These are phyloP conservation scores for Tetrax tetrax DNA, from an alignment of 2,113 vertebrate genomes.

Conservation along the genomic window DNA sequence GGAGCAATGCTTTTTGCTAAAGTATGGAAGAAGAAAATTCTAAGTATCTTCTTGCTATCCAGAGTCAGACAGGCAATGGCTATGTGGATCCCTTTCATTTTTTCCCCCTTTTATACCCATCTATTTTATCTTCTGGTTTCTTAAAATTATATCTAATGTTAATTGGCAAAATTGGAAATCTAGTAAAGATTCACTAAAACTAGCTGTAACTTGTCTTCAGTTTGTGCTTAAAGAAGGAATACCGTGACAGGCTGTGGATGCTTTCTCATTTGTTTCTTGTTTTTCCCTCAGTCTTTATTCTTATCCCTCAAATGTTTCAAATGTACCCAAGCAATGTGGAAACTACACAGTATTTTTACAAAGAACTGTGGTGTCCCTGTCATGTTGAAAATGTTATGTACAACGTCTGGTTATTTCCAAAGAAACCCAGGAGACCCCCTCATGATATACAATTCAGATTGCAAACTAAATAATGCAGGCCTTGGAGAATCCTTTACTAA, in stretches of 20 bases:
- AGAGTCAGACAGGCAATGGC: neutral
- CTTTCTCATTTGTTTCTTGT: neutral
- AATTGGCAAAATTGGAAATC: neutral
- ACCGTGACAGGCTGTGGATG: neutral
- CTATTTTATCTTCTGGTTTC: neutral
- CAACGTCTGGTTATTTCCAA: neutral
- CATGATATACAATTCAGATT: neutral
- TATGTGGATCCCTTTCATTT: neutral
- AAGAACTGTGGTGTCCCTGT: neutral
- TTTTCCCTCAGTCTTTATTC: neutral
- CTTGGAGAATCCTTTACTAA: neutral
- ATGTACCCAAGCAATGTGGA: neutral
- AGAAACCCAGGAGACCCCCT: neutral
- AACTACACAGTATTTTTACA: neutral
- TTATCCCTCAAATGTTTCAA: neutral
- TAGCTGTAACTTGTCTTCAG: neutral
- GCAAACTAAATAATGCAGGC: neutral
- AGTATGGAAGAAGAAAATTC: neutral
- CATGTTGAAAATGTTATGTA: neutral
- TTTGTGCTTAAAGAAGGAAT: neutral
- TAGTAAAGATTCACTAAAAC: neutral
- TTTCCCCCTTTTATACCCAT: neutral
- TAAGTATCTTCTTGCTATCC: neutral
- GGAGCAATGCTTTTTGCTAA: neutral
- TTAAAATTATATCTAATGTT: neutral